A percentile compares a stretch with the other conserved stretches of the same genome.
Conservation (phyloP, 2,888 invertebrate genomes). For the Sinodicranocentrus sp. region DNA sequence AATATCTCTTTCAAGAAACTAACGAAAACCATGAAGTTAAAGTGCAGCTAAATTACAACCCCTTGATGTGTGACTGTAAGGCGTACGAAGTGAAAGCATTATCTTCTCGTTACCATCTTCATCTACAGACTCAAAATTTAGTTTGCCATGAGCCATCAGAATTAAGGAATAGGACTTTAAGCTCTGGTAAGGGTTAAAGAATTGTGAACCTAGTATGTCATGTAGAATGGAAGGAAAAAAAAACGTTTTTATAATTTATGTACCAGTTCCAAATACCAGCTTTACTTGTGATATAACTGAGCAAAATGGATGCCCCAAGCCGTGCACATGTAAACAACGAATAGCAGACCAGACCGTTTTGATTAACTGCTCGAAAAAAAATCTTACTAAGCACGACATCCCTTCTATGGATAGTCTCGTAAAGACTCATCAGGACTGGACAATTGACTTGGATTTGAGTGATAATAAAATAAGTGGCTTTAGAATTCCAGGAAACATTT, state of each 20-base stretch:
- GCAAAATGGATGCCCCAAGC: constrained; percentile 61
- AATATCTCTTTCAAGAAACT: constrained; percentile 33
- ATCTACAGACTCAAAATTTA: too few species aligned
- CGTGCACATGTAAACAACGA: constrained; percentile 69
- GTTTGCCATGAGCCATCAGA: too few species aligned
- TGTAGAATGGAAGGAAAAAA: too few species aligned
- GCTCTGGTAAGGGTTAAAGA: too few species aligned
- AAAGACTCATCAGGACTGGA: constrained; percentile 31
- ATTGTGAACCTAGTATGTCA: too few species aligned
- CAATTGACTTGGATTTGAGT: constrained; percentile 64
- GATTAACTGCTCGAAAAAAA: constrained; percentile 67
- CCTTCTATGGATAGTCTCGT: constrained; percentile 42
- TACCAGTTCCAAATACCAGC: constrained; percentile 29
- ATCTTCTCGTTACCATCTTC: too few species aligned
- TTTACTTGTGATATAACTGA: constrained; percentile 59
- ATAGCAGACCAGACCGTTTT: constrained; percentile 70
- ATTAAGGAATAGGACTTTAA: too few species aligned
- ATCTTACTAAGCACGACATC: constrained; percentile 49
- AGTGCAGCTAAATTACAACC: constrained; percentile 82
- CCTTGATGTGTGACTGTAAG: constrained; percentile 83
- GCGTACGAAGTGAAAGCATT: constrained; percentile 77
- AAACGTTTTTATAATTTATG: not conserved
- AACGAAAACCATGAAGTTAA: too few species aligned
- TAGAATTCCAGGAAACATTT: constrained; percentile 47
- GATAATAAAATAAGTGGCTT: constrained; percentile 66